Percentiles rank a stretch among this genome's conserved stretches.
phyloP scores from a whole-genome alignment of 2,113 vertebrate genomes.

The Notiomystis cincta region DNA sequence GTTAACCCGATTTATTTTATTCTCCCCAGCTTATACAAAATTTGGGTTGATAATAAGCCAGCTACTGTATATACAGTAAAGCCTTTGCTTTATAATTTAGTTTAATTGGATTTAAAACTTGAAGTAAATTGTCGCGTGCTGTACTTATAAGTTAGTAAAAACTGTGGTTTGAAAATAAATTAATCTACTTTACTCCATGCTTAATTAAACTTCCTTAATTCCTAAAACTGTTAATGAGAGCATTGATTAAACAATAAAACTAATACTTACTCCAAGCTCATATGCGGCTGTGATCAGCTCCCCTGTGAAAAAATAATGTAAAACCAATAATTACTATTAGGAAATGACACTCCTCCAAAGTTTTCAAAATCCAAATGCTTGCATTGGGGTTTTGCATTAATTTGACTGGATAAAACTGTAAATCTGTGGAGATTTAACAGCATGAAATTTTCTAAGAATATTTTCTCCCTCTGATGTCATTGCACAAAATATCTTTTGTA shows the following conservation, averaged over 20 bases:
- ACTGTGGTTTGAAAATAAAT: conserved; percentile 99
- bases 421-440: conserved; percentile 95
- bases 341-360: conserved; percentile 98
- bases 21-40: conserved; percentile 98
- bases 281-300: conserved; percentile 99
- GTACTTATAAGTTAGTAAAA: conserved; percentile 99
- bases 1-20: conserved; percentile 99
- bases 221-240: conserved; percentile 99
- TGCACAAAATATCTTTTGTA: conserved; percentile 72
- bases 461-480: conserved; percentile 73
- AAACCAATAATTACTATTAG: conserved; percentile 99
- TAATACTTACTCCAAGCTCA: conserved; percentile 99
- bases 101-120: conserved; percentile 99
- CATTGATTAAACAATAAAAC: conserved; percentile 99
- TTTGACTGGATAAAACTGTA: conserved; percentile 99
- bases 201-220: conserved; percentile 99
- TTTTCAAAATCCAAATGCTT: conserved; percentile 99
- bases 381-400: conserved; percentile 99
- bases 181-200: conserved; percentile 99
- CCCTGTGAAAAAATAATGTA: conserved; percentile 99
- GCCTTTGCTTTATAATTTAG: conserved; percentile 98
- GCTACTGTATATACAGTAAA: conserved; percentile 99
- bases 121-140: conserved; percentile 99
- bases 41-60: conserved; percentile 98
- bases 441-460: conserved; percentile 94